phyloP scores from a whole-genome alignment of 2,888 invertebrate species.

The Matsumyia berberina region DNA sequence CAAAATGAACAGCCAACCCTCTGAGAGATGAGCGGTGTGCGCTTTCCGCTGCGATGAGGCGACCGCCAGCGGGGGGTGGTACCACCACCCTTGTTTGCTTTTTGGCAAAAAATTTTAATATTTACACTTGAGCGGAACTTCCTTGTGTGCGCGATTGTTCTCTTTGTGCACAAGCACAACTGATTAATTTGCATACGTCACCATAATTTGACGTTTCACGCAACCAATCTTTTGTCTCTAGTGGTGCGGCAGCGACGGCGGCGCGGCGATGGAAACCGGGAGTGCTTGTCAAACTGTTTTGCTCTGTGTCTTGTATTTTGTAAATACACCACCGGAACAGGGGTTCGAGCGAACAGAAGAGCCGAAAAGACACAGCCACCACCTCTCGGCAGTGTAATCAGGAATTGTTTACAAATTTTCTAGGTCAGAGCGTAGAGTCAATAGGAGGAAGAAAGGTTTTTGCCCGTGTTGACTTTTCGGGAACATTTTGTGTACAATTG shows the following conservation, averaged over 20 bases:
- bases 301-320: slow-evolving; percentile 61
- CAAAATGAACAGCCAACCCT: slow-evolving; percentile 60
- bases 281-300: slow-evolving; percentile 72
- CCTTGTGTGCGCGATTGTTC: slow-evolving; percentile 74
- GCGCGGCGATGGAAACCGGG: slow-evolving; percentile 7
- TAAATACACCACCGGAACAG: slow-evolving; percentile 37
- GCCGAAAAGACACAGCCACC: background rate
- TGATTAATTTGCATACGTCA: slow-evolving; percentile 77
- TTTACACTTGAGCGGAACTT: slow-evolving; percentile 75
- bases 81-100: slow-evolving; percentile 66
- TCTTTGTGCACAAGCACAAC: slow-evolving; percentile 72
- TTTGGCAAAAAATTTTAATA: slow-evolving; percentile 72
- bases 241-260: background rate
- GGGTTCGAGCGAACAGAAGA: slow-evolving; percentile 26
- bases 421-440: slow-evolving; percentile 68
- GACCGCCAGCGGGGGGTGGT: background rate
- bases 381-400: slow-evolving; percentile 73
- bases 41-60: slow-evolving; percentile 26
- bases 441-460: slow-evolving; percentile 48
- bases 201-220: slow-evolving; percentile 77
- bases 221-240: slow-evolving; percentile 65
- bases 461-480: slow-evolving; percentile 64
- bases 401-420: slow-evolving; percentile 76
- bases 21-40: slow-evolving; percentile 45
- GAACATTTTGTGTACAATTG: slow-evolving; percentile 61